Evolutionary conservation across 2,888 invertebrate genomes (phyloP).

Genomic region (Carterocephalus palaemon): DNA sequence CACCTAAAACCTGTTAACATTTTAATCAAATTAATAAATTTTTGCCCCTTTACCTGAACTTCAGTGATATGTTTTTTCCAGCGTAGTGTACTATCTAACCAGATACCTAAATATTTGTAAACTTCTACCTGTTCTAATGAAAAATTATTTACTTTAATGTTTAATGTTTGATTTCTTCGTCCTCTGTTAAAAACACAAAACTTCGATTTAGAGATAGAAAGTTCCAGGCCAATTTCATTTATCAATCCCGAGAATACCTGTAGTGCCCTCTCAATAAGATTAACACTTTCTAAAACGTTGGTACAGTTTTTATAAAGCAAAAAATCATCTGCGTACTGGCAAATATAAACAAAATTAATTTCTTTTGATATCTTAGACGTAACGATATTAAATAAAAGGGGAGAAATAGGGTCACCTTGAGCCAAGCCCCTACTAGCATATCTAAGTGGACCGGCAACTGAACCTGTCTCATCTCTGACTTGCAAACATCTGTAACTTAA

Average conservation of each 20-base stretch:
- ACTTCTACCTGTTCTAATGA: not conserved
- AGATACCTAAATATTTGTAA: constrained; percentile 16
- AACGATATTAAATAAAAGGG: not conserved
- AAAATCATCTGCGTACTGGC: constrained; percentile 16
- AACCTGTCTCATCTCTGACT: not conserved
- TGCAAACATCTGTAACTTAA: not conserved
- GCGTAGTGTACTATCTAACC: constrained; percentile 11
- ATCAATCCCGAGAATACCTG: not conserved
- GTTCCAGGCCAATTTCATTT: not conserved
- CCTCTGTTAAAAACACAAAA: constrained; percentile 11
- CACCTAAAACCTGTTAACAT: constrained; percentile 7
- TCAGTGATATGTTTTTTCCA: constrained; percentile 18
- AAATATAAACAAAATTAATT: constrained; percentile 1
- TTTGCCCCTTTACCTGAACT: not conserved
- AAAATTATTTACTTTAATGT: not conserved
- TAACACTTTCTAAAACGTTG: not conserved
- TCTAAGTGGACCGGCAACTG: not conserved
- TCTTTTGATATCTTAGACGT: not conserved
- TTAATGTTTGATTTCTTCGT: not conserved
- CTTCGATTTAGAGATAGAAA: constrained; percentile 5
- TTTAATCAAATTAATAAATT: constrained; percentile 11
- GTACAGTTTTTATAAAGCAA: not conserved
- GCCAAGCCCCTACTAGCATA: not conserved
- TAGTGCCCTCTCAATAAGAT: not conserved
- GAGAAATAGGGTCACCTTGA: no score